Evolutionary conservation across 92 coral and sea anemone genomes (phyloP).

Genomic region (Ricordea florida): DNA sequence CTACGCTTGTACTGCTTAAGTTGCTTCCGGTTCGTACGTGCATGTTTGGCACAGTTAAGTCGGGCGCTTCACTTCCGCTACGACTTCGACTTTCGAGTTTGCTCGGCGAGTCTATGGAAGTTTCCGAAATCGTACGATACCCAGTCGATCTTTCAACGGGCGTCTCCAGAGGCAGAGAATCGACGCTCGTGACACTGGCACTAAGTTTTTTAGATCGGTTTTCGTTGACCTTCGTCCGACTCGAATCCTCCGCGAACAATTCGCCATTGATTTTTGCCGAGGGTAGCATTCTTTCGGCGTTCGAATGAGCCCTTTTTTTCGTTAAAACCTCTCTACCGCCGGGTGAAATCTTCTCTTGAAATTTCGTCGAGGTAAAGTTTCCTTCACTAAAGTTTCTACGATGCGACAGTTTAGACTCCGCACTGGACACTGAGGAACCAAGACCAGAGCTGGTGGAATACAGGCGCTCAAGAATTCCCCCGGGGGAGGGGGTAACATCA

Average conservation of each 20-base stretch:
- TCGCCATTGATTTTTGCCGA: background rate
- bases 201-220: slow-evolving; percentile 40
- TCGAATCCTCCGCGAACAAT: background rate
- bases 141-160: background rate
- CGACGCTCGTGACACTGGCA: slow-evolving; percentile 17
- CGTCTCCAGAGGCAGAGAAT: slow-evolving; percentile 1
- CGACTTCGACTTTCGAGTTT: slow-evolving; percentile 15
- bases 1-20: slow-evolving; percentile 72
- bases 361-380: slow-evolving; percentile 30
- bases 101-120: background rate
- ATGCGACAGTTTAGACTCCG: slow-evolving; percentile 45
- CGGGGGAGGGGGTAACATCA: slow-evolving; percentile 47
- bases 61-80: slow-evolving; percentile 37
- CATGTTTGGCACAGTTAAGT: slow-evolving; percentile 33
- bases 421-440: background rate
- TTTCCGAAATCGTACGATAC: background rate
- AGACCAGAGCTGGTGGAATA: slow-evolving; percentile 18
- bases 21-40: slow-evolving; percentile 76
- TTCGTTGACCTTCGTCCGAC: background rate
- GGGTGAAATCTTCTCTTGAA: slow-evolving; percentile 1
- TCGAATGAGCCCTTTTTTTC: slow-evolving; percentile 74
- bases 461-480: slow-evolving; percentile 76
- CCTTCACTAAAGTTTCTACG: slow-evolving; percentile 79
- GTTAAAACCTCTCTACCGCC: slow-evolving; percentile 30
- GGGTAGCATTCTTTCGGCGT: slow-evolving; percentile 37